Evolutionary conservation across 2,113 vertebrate species (phyloP).

Genomic region (Esox niger): DNA sequence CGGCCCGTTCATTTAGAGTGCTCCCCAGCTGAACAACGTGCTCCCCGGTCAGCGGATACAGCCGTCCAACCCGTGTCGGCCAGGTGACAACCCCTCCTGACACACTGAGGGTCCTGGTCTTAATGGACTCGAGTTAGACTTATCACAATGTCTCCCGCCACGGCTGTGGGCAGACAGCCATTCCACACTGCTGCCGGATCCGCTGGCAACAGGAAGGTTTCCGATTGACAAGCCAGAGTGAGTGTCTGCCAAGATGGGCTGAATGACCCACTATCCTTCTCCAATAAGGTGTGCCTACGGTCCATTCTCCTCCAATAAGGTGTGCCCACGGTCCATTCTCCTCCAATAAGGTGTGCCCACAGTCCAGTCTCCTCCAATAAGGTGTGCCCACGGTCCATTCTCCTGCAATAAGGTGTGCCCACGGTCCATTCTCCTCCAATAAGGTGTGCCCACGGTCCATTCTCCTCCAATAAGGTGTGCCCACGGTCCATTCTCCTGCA

Average conservation of each 20-base stretch:
- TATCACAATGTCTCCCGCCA: not conserved
- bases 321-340: not conserved
- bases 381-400: too few species aligned
- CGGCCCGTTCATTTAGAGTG: too few species aligned
- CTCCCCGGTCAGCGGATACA: not conserved
- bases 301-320: not conserved
- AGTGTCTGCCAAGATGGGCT: not conserved
- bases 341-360: not conserved
- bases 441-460: not conserved
- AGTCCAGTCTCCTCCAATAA: not conserved
- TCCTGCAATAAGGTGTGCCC: too few species aligned
- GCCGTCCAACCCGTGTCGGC: not conserved
- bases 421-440: not conserved
- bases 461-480: not conserved
- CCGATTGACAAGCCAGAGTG: constrained; percentile 5
- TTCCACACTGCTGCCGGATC: too few species aligned
- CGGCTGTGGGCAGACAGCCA: not conserved
- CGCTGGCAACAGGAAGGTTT: not conserved
- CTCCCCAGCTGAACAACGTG: not conserved
- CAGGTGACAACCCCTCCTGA: not conserved
- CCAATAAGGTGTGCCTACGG: too few species aligned
- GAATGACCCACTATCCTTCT: not conserved
- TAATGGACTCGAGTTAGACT: not conserved
- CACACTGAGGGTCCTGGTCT: constrained; percentile 3
- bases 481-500: not conserved